Evolutionary conservation across 2,113 vertebrate genomes (phyloP), one percentile per base, ranked within the genome.

Genomic region (Dasyornis broadbenti): DNA sequence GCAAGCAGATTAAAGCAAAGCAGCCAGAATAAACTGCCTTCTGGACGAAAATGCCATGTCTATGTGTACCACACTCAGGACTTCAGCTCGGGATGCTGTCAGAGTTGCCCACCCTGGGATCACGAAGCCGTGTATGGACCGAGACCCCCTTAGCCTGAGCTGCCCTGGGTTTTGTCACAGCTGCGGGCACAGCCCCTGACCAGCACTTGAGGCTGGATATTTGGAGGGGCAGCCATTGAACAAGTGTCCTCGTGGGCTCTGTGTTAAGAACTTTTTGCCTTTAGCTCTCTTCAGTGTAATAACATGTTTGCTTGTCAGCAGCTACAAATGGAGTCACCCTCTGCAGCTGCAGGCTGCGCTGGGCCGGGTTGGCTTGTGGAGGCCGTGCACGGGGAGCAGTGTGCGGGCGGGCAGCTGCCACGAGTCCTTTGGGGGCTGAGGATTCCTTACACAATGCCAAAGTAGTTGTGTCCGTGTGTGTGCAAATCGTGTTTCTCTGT

Each of bases 331-430:
- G 52, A 81, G 60, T 52, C 24, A 19, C 2, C 30, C 3, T 1
- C 45, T 30, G n/a, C n/a, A 59, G 76, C 68, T 72, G 37, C 10
- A 9, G 86, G 50, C 57, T 3, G 9, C 9, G 60, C 2, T 45
- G 66, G 86, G 50, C 57, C 4, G 9, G 10, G 60, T 2, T 45
- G 66, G 5, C 16, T 17, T 6, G 15, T 0, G 0, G 44, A 5
- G 11, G 44, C 70, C 4, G 0, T 3, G 49, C 11, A 2, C 1
- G 2, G 11, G 57, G 42, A 79, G 49, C 60, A 20, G 60, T 0
- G 0, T 79, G 18, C 9, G 0, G 65, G n/a, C n/a, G n/a, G 50
- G 77, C 54, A 39, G 69, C 69, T 59, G 60, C 71, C 7, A 1
- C 0, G 0, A 6, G 18, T 37, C 18, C 79, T 50, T 26, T 6